Evolutionary conservation across 2,888 invertebrate species (phyloP), one percentile per base, ranked within the genome.

Genomic region (Acleris laterana): DNA sequence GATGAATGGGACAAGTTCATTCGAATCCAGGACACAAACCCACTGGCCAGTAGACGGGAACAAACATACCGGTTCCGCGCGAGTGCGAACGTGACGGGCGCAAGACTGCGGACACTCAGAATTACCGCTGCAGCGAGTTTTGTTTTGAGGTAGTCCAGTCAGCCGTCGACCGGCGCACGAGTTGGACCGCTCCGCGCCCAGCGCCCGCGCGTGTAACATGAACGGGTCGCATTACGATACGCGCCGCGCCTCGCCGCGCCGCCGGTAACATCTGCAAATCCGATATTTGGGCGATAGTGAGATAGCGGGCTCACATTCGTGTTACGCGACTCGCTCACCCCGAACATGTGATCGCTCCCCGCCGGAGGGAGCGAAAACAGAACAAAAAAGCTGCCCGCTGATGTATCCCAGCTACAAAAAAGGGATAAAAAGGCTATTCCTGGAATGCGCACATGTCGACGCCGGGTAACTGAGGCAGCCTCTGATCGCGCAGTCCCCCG

Each of bases 361-460:
- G 79, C 76, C 82, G 80, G 84, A 82, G 85, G 85, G 85, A 86
- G 85, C 82, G 80, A 81, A 77, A 80, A 75, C 70, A 80, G 83
- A 84, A 84, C 85, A 87, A 88, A 85, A 88, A 88, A 86, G 82
- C 81, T 81, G 82, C 81, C 82, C 81, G 87, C 87, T 87, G 83
- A 88, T 89, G 89, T 88, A 86, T 87, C 85, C 85, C 87, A 76
- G 82, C 77, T 78, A 87, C 85, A 86, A 87, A 88, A 89, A 89
- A 89, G 86, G 87, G 84, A 89, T 87, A 90, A 89, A 88, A 87
- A 83, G 85, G 81, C 82, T 85, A 89, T 89, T 90, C 88, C 82
- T 88, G 92, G 91, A 91, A 92, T 88, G 91, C 87, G 81, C 91
- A 91, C 89, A 88, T 89, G 89, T 86, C 86, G 87, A 84, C 79